phyloP scores from a whole-genome alignment of 2,888 invertebrate species.

The Neoaliturus tenellus region DNA sequence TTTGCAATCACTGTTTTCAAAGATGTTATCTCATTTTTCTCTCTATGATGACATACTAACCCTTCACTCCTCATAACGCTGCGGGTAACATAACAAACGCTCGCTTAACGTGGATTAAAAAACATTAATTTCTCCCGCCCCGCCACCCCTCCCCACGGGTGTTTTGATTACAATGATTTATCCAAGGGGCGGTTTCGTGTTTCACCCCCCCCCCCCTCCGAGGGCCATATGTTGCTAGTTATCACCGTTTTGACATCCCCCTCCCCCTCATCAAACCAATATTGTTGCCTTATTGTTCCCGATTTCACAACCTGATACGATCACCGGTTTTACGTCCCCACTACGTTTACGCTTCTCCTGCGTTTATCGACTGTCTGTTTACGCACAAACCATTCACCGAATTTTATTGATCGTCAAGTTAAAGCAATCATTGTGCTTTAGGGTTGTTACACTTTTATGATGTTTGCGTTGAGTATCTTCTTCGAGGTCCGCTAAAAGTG shows the following conservation, averaged over 20 bases:
- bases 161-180: not conserved
- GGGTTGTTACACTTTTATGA: too few species aligned
- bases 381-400: not conserved
- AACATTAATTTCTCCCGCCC: too few species aligned
- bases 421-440: not conserved
- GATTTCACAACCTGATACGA: conserved; percentile 9
- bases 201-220: not conserved
- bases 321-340: not conserved
- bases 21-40: too few species aligned
- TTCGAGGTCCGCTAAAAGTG: too few species aligned
- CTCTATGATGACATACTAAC: too few species aligned
- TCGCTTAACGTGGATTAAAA: too few species aligned
- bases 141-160: not conserved
- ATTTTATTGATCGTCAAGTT: not conserved
- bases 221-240: not conserved
- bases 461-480: too few species aligned
- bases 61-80: too few species aligned
- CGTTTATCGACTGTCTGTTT: not conserved
- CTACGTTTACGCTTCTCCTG: not conserved
- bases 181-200: not conserved
- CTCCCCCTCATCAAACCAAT: conserved; percentile 11
- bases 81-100: too few species aligned
- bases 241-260: not conserved
- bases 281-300: not conserved
- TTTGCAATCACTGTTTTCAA: too few species aligned